phyloP scores from a whole-genome alignment of 2,113 vertebrate species.

The Bombycilla garrulus region DNA sequence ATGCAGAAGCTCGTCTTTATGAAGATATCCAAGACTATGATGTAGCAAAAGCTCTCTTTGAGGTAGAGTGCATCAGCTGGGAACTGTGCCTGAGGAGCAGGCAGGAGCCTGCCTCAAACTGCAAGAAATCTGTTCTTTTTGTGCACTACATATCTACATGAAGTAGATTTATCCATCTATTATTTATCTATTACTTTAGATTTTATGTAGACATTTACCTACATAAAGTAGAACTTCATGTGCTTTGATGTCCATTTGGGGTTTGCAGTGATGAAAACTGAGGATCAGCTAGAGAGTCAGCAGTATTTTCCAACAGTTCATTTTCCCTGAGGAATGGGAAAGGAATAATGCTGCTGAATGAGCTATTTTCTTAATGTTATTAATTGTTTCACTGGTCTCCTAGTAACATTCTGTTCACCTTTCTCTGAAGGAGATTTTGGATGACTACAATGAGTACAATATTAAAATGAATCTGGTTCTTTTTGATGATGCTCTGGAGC shows the following conservation, averaged over 20 bases:
- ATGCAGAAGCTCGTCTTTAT: constrained; percentile 85
- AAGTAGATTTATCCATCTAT: no score
- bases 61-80: constrained; percentile 71
- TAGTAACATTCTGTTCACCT: background rate
- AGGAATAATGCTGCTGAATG: background rate
- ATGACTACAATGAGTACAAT: constrained; percentile 90
- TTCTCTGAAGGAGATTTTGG: constrained; percentile 85
- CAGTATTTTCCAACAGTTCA: background rate
- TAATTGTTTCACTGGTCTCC: background rate
- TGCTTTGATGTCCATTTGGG: background rate
- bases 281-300: background rate
- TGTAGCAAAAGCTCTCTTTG: constrained; percentile 87
- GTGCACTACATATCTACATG: background rate
- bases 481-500: constrained; percentile 94
- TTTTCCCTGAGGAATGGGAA: background rate
- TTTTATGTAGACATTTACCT: no score
- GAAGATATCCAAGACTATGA: constrained; percentile 94
- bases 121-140: background rate
- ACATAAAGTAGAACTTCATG: background rate
- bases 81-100: background rate
- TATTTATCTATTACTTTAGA: no score
- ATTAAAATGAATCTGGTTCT: constrained; percentile 89
- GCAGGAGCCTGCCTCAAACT: background rate
- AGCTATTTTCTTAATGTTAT: background rate
- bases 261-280: background rate